Conservation (phyloP, 2,797 vertebrate genomes). For the Poeciliopsis presidionis region DNA sequence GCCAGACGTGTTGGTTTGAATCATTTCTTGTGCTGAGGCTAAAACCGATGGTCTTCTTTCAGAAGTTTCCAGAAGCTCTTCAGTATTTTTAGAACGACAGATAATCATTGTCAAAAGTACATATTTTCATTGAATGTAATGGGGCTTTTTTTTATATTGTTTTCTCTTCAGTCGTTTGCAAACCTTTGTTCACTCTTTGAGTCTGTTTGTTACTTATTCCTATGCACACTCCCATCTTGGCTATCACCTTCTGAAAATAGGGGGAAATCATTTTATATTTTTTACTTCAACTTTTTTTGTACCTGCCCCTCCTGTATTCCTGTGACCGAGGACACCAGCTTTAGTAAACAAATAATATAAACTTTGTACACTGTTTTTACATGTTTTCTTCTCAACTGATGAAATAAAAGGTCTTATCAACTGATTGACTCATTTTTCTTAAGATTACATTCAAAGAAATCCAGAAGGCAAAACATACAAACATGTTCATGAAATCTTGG, state of each 20-base stretch:
- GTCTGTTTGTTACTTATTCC: constrained; percentile 76
- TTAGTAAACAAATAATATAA: constrained; percentile 85
- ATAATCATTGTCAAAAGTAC: constrained; percentile 78
- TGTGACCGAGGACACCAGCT: constrained; percentile 82
- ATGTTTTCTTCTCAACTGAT: constrained; percentile 79
- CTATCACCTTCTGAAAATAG: constrained; percentile 76
- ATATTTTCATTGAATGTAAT: constrained; percentile 84
- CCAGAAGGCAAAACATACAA: background rate
- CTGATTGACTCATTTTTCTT: background rate
- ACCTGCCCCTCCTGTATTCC: constrained; percentile 71
- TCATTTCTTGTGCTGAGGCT: constrained; percentile 50
- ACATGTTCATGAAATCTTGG: background rate
- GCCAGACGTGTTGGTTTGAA: constrained; percentile 49
- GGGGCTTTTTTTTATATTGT: constrained; percentile 75
- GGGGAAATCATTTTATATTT: constrained; percentile 78
- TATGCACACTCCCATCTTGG: constrained; percentile 74
- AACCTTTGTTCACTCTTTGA: constrained; percentile 63
- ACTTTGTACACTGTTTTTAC: constrained; percentile 85
- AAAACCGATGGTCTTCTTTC: constrained; percentile 55
- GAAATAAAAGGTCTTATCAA: constrained; percentile 85
- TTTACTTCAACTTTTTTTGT: constrained; percentile 69
- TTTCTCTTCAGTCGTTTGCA: constrained; percentile 70
- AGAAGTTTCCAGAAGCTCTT: constrained; percentile 51
- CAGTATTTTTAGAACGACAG: constrained; percentile 63
- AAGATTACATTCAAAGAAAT: background rate